Base-by-base conservation (phyloP, 2,888 invertebrate species). In the Drosophila heteroneura region DNA sequence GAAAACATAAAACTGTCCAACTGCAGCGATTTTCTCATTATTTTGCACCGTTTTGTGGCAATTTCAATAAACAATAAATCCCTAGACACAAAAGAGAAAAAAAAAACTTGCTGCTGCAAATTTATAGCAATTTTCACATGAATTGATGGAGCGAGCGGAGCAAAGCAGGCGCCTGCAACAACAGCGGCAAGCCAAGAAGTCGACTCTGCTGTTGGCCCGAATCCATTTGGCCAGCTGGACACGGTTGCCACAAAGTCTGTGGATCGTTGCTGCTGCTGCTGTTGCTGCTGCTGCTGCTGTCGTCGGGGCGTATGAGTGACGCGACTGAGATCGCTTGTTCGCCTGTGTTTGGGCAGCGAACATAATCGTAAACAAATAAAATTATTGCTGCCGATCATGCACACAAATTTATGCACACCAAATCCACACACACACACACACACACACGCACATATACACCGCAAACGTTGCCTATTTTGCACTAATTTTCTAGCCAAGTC, bases 51-150 rank as follows among this genome's bases (percentile, higher is more conserved):
- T 91, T 91, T 91, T 91, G 90, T 89, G 91, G 92, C 89, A 91
- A 91, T 91, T 90, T 86, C 91, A 92, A 92, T 92, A 92, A 91
- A 91, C 92, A 92, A 92, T 92, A 92, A 92, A 92, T 92, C 91
- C 92, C 91, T 91, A 57, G 56, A 87, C 12, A 44, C 47, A 47
- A 57, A 54, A 58, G 32, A 58, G 32, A 54, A 57, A 51, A 47
- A 41, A 47, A 60, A 79, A 77, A 74, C 69, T 47, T 47, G 26
- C 47, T 74, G 76, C 39, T 68, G 64, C 49, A 86, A 87, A 91
- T 91, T 91, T 91, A 91, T 91, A 76, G 86, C 86, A 89, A 91
- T 91, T 91, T 91, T 91, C 91, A 91, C 90, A 82, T 86, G 91
- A 85, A 85, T 80, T 77, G 89, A 89, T 83, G 74, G 76, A 72